These are phyloP conservation scores for Lethenteron camtschaticum DNA, from an alignment of 2,113 vertebrate genomes.

Conservation along the genomic window DNA sequence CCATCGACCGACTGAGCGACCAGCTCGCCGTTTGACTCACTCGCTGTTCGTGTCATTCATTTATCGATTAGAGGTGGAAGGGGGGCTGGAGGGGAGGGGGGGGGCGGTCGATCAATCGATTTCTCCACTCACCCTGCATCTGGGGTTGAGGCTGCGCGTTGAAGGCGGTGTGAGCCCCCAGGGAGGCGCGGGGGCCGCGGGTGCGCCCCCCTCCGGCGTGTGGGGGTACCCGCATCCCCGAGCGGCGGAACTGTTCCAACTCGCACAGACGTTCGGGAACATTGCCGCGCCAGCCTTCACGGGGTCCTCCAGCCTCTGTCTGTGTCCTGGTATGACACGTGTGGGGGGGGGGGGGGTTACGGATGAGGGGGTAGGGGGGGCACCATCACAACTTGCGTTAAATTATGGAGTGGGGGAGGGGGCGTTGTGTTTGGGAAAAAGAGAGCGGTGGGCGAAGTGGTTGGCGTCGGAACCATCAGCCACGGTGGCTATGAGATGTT, in stretches of 20 bases:
- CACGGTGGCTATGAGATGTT: no score
- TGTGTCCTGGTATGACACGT: background rate
- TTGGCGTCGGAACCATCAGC: no score
- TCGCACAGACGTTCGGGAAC: constrained; percentile 2
- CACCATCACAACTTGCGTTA: no score
- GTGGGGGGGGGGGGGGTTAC: no score
- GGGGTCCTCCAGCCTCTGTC: constrained; percentile 3
- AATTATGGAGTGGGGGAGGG: no score
- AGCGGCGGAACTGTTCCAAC: background rate
- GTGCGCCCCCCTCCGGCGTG: background rate
- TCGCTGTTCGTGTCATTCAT: background rate
- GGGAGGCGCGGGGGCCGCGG: background rate
- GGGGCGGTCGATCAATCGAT: background rate
- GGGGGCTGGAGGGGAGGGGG: background rate
- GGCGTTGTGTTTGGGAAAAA: no score
- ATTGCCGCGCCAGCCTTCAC: background rate
- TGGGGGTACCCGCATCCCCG: background rate
- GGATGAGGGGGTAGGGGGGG: no score
- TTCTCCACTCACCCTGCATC: background rate
- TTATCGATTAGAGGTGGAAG: background rate
- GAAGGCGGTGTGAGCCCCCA: background rate
- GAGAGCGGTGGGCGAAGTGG: no score
- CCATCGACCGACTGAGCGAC: no score
- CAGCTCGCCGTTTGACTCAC: background rate
- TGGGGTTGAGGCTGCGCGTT: background rate